Evolutionary conservation across 1,140 invertebrate genomes (phyloP).

Genomic region (Dendroctonus valens): DNA sequence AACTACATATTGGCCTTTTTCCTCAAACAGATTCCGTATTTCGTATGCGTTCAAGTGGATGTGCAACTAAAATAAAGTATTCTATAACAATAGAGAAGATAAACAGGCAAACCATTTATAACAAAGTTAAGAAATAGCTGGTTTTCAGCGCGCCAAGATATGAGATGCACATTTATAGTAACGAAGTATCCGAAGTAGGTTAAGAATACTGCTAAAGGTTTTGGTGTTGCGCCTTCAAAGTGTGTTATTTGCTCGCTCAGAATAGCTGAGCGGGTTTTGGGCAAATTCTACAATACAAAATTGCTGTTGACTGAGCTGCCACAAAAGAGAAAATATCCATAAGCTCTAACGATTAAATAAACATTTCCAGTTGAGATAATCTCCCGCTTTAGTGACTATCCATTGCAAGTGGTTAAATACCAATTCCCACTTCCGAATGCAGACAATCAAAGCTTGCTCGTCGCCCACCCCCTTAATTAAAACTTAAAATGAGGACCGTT

Average conservation of each 20-base stretch:
- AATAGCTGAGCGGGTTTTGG: no score
- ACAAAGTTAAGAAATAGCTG: background rate
- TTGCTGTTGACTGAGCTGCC: no score
- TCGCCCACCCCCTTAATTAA: slow-evolving; percentile 11
- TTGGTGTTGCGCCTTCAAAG: background rate
- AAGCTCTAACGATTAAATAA: no score
- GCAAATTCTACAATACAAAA: no score
- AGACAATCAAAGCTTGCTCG: slow-evolving; percentile 12
- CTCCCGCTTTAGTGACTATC: background rate
- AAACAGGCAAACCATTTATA: no score
- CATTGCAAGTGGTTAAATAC: slow-evolving; percentile 12
- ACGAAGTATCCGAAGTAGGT: background rate
- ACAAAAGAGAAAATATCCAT: no score
- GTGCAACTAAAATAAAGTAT: no score
- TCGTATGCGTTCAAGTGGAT: no score
- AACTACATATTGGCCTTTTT: no score
- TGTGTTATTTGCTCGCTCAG: background rate
- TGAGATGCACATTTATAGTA: background rate
- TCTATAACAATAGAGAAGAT: no score
- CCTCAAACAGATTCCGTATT: no score
- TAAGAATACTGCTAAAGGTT: background rate
- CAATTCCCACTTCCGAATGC: slow-evolving; percentile 17
- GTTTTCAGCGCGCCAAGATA: background rate
- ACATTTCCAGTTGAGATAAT: background rate
- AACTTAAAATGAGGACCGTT: slow-evolving; percentile 22